Evolutionary conservation across 2,888 invertebrate species (phyloP).

Genomic region (Magallana nippona): DNA sequence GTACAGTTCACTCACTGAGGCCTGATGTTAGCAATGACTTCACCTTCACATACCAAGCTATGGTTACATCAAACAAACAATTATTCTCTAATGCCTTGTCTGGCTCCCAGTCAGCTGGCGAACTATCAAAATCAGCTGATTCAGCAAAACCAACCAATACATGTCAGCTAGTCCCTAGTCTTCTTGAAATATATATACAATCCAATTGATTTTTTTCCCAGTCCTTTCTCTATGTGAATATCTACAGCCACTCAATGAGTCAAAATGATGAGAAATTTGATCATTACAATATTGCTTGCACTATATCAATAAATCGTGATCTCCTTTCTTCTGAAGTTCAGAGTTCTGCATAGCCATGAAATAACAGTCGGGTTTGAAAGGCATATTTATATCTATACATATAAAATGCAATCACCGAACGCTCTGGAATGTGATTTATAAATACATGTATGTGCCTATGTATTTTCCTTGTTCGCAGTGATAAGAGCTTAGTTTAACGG

Average conservation of each 20-base stretch:
- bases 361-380: neutral
- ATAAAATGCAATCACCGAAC: constrained; percentile 5
- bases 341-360: neutral
- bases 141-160: constrained; percentile 34
- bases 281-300: constrained; percentile 32
- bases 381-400: neutral
- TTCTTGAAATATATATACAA: neutral
- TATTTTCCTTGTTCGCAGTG: neutral
- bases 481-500: constrained; percentile 16
- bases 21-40: constrained; percentile 36
- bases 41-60: constrained; percentile 42
- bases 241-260: constrained; percentile 20
- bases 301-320: constrained; percentile 14
- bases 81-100: constrained; percentile 41
- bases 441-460: neutral
- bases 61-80: constrained; percentile 46
- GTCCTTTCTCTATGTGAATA: constrained; percentile 10
- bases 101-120: constrained; percentile 43
- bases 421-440: constrained; percentile 4
- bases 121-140: constrained; percentile 42
- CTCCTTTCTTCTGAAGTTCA: constrained; percentile 4
- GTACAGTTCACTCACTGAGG: constrained; percentile 6
- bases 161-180: constrained; percentile 20
- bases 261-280: constrained; percentile 30
- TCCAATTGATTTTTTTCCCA: constrained; percentile 11